phyloP scores from a whole-genome alignment of 2,797 vertebrate genomes.

The Platalea minor region DNA sequence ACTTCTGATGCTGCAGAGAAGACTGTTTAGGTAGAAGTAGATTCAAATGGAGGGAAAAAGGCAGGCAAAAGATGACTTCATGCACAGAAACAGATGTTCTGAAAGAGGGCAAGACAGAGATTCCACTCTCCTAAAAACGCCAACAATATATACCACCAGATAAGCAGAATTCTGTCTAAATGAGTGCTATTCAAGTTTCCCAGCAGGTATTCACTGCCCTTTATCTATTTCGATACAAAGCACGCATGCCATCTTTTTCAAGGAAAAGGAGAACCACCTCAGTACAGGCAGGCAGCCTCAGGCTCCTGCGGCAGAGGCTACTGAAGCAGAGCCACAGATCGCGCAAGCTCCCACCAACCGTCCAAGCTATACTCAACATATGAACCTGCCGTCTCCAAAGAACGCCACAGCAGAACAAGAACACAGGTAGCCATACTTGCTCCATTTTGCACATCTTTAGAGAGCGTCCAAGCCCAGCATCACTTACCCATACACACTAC shows the following conservation, averaged over 20 bases:
- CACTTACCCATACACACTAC: not conserved
- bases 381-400: not conserved
- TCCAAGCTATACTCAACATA: not conserved
- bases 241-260: not conserved
- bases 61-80: not conserved
- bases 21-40: not conserved
- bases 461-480: not conserved
- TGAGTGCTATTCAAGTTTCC: not conserved
- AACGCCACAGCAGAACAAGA: not conserved
- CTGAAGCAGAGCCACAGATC: not conserved
- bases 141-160: not conserved
- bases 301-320: not conserved
- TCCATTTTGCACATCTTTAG: not conserved
- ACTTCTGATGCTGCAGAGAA: not conserved
- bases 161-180: not conserved
- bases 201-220: not conserved
- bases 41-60: not conserved
- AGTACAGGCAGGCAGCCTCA: not conserved
- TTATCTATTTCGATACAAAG: not conserved
- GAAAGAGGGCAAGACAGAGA: not conserved
- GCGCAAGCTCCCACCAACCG: not conserved
- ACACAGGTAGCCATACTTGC: not conserved
- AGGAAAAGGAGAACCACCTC: not conserved
- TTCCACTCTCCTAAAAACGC: not conserved
- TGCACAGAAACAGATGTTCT: not conserved